Evolutionary conservation across 2,797 vertebrate species (phyloP), one percentile per base, ranked within the genome.

Genomic region (Jordanella pulchra): DNA sequence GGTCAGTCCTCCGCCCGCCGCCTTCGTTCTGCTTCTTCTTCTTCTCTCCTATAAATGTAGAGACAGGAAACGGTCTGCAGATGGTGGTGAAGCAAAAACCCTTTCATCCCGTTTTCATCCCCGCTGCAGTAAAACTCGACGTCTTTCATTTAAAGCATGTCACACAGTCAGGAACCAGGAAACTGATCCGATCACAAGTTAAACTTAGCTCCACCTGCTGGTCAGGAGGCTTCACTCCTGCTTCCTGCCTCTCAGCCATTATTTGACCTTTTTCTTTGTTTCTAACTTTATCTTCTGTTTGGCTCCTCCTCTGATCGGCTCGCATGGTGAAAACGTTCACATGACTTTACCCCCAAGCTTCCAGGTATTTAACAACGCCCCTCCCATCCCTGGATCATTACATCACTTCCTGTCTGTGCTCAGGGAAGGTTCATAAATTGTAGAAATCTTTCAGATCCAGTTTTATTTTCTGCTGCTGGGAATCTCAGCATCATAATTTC

Each of bases 321-420:
- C 47, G 56, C 93, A 91, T 89, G 94, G 93, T 92, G 92, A 93
- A 81, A 94, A 85, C 89, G 91, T 89, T 80, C 93, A 95, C 94
- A 93, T 94, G 94, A 93, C 90, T 91, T 91, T 87, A 72, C 91
- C 90, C 82, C 89, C 90, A 90, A 89, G 84, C 87, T 2, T 85
- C 74, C 92, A 95, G 94, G 94, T 95, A 94, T 94, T 95, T 91
- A 81, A 86, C 75, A 67, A 7, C 58, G 3, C 27, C 50, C 27
- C 27, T 13, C 12, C 63, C 54, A 76, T 45, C 70, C 75, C 73
- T 74, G 51, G 45, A 5, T 70, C 70, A 69, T 5, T 23, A 61
- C 79, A 68, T 86, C 82, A 55, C 63, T 66, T 39, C 45, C 51
- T 50, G 73, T 89, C 68, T 78, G 61, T 55, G 55, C 13, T 60